Evolutionary conservation across 1,140 invertebrate genomes (phyloP).

Genomic region (Heliconius nattereri): DNA sequence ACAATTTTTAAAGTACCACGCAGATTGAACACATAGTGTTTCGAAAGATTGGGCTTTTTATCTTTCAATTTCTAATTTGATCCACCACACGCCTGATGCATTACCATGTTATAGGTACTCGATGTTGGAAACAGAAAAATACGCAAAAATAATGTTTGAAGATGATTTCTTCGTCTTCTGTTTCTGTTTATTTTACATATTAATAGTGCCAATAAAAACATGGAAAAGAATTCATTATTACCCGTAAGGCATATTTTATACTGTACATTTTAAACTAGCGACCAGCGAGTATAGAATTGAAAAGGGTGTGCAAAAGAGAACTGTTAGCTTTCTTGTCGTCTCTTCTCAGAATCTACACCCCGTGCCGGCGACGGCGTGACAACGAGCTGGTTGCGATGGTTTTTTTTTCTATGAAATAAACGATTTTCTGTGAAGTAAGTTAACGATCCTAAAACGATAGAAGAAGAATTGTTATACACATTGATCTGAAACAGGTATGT

Average conservation of each 20-base stretch:
- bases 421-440: background rate
- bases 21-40: no score
- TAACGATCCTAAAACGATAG: background rate
- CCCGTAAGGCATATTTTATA: background rate
- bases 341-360: background rate
- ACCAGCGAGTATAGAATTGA: background rate
- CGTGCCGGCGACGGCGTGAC: background rate
- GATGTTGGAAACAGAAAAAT: background rate
- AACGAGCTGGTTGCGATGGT: background rate
- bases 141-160: background rate
- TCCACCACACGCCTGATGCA: no score
- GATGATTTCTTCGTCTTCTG: background rate
- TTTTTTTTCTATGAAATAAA: background rate
- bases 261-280: background rate
- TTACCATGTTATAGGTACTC: no score
- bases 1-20: no score
- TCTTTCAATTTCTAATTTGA: no score
- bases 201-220: background rate
- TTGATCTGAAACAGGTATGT: background rate
- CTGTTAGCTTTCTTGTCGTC: slow-evolving; percentile 5
- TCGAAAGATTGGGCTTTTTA: no score
- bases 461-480: background rate
- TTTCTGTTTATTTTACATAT: background rate
- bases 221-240: background rate
- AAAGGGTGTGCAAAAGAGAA: background rate